Evolutionary conservation across 2,797 vertebrate species (phyloP).

Genomic region (Silurus aristotelis): DNA sequence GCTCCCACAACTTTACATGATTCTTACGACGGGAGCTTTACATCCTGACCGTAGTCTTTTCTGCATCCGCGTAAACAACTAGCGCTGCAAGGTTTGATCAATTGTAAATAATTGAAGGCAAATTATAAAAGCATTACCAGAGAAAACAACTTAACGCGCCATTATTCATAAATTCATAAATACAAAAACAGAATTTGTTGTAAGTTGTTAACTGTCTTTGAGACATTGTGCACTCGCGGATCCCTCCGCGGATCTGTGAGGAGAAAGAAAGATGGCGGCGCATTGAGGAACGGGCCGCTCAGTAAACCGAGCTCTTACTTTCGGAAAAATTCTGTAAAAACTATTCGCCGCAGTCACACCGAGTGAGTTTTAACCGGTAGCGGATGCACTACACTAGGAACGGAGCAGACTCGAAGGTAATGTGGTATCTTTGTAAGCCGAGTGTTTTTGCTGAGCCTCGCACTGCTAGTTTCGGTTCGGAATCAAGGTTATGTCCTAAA

Average conservation of each 20-base stretch:
- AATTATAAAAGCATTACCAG: too few species aligned
- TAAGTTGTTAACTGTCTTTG: too few species aligned
- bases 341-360: neutral
- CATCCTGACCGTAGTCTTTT: neutral
- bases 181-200: too few species aligned
- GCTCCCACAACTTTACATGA: neutral
- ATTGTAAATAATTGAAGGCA: neutral
- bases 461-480: neutral
- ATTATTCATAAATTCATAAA: neutral
- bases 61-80: conserved; percentile 44
- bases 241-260: conserved; percentile 43
- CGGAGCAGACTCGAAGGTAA: neutral
- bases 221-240: neutral
- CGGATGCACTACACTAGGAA: neutral
- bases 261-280: conserved; percentile 46
- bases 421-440: neutral
- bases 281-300: conserved; percentile 8
- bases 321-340: neutral
- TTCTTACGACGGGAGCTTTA: neutral
- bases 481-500: neutral
- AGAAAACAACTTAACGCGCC: neutral
- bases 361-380: too few species aligned
- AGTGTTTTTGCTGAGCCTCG: neutral
- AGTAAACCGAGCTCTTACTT: neutral
- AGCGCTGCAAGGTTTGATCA: neutral